Conservation (phyloP, 2,888 invertebrate genomes). For the Eremobia ochroleuca region DNA sequence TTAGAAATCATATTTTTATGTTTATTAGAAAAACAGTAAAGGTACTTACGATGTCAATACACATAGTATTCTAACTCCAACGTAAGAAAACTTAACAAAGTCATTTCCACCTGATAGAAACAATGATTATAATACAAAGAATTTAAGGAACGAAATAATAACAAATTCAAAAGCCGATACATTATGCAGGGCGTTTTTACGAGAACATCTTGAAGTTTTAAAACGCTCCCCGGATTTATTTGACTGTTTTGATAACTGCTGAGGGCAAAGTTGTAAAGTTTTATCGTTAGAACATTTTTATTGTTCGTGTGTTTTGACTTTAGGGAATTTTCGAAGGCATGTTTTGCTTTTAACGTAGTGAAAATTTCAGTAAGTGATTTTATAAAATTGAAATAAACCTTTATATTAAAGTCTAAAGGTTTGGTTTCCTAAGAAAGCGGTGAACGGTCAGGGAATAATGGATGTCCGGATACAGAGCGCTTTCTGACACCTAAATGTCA, state of each 20-base stretch:
- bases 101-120: background rate
- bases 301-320: conserved; percentile 51
- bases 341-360: conserved; percentile 29
- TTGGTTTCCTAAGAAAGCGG: background rate
- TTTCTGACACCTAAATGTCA: background rate
- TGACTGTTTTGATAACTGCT: conserved; percentile 78
- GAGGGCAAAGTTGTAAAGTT: conserved; percentile 65
- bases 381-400: background rate
- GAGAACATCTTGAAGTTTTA: conserved; percentile 77
- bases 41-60: background rate
- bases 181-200: conserved; percentile 80
- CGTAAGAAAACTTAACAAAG: background rate
- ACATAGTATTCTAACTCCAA: background rate
- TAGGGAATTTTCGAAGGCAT: conserved; percentile 21
- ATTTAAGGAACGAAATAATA: conserved; percentile 67
- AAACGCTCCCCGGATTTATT: conserved; percentile 78
- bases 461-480: background rate
- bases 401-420: background rate
- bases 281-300: conserved; percentile 68
- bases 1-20: background rate
- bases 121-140: conserved; percentile 46
- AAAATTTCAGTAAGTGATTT: conserved; percentile 39
- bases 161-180: conserved; percentile 73
- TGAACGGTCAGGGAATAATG: background rate
- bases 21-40: background rate